Conservation (phyloP, 2,888 invertebrate species). For the Rhagonycha lutea region DNA sequence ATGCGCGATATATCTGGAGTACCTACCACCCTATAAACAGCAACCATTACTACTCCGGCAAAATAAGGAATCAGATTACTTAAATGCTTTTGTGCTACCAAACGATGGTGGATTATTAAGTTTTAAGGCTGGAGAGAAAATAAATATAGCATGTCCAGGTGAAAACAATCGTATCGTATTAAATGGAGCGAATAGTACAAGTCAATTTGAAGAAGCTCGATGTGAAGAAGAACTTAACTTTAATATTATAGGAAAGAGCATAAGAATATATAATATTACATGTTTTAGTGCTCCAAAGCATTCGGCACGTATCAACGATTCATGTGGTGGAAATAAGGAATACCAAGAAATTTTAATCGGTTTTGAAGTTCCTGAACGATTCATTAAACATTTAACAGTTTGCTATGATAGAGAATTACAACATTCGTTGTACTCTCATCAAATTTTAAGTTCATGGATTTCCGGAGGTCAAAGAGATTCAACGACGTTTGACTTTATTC, state of each 20-base stretch:
- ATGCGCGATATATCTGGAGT: not conserved
- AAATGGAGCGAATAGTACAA: not conserved
- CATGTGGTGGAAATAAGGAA: constrained; percentile 52
- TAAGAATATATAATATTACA: constrained; percentile 45
- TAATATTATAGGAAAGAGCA: not conserved
- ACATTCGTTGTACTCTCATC: constrained; percentile 60
- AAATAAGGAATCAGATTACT: not conserved
- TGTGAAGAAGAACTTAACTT: not conserved
- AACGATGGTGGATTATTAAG: not conserved
- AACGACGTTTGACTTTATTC: constrained; percentile 54
- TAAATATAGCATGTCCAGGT: not conserved
- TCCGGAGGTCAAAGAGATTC: constrained; percentile 57
- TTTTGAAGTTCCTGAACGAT: constrained; percentile 55
- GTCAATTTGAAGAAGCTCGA: not conserved
- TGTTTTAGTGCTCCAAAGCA: constrained; percentile 54
- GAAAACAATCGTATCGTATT: not conserved
- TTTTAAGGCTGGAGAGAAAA: not conserved
- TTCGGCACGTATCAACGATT: constrained; percentile 53
- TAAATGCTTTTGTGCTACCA: not conserved
- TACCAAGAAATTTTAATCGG: constrained; percentile 54
- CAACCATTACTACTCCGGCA: not conserved
- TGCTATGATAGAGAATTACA: constrained; percentile 60
- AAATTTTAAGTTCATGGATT: constrained; percentile 57
- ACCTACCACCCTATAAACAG: not conserved
- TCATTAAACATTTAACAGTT: constrained; percentile 57